Base-by-base conservation (phyloP, 2,888 invertebrate species). In the Colostygia pectinataria region DNA sequence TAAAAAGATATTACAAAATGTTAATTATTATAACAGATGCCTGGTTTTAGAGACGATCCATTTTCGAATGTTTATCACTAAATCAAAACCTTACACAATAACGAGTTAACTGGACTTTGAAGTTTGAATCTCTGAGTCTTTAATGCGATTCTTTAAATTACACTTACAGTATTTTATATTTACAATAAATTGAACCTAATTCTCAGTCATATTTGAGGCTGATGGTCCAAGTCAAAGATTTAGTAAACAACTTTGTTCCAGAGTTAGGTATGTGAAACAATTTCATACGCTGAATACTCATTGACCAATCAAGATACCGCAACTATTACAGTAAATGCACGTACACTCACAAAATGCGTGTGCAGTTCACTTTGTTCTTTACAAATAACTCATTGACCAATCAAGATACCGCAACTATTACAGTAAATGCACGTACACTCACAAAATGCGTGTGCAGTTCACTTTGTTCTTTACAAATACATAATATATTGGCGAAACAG, bases 141-240 rank as follows among this genome's bases (percentile, higher is more conserved):
- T 63, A 62, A 70, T 67, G 63, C 63, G 63, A 68, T 61, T 61
- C 59, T 65, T 71, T 65, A 73, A 29, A 44, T 45, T 70, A 72
- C 9, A 67, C 58, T 68, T 75, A 66, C 66, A 67, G 69, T 65
- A 77, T 66, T 6, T 20, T 4, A 25, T 82, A 83, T 86, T 80
- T 87, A 86, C 85, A 87, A 60, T 75, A 69, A 77, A 82, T 85
- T 86, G 82, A 86, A 88, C 83, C 86, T 79, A 78, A 86, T 83
- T 86, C 83, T 87, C 87, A 88, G 87, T 86, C 85, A 83, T 81
- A 84, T 83, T 74, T 77, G 71, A 77, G 80, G 76, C 76, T 73
- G 74, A 66, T 72, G 65, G 64, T 71, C 63, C 65, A 23, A 53
- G 31, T 51, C 59, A 62, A 53, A 49, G 54, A 50, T 55, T 50